Conservation (phyloP, 1,140 invertebrate genomes). For the Drosophila repleta region DNA sequence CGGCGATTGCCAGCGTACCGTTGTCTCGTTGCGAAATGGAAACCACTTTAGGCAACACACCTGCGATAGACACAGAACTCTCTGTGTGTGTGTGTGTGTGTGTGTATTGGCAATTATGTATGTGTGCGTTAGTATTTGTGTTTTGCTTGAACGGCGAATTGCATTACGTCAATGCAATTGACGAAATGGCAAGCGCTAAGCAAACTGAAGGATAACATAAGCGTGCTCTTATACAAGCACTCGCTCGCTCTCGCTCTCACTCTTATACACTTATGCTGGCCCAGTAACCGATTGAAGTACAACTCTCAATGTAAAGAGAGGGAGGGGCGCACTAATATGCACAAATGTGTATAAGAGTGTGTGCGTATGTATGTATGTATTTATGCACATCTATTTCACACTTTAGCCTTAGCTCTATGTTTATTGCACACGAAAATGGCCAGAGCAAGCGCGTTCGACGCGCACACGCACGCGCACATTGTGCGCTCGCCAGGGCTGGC, state of each 20-base stretch:
- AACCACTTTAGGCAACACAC: slow-evolving; percentile 76
- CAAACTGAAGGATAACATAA: slow-evolving; percentile 61
- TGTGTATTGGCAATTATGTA: slow-evolving; percentile 15
- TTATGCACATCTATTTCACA: slow-evolving; percentile 13
- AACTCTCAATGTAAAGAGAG: slow-evolving; percentile 40
- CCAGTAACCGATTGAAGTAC: slow-evolving; percentile 56
- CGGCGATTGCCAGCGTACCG: slow-evolving; percentile 22
- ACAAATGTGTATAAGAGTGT: neutral
- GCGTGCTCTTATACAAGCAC: slow-evolving; percentile 2
- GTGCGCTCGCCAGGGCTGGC: slow-evolving; percentile 20
- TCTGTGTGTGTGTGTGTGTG: too few relatives aligned
- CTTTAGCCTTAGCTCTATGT: slow-evolving; percentile 23
- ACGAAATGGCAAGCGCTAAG: slow-evolving; percentile 40
- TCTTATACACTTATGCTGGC: slow-evolving; percentile 23
- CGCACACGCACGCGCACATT: slow-evolving; percentile 22
- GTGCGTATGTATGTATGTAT: too few relatives aligned
- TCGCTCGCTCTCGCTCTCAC: neutral
- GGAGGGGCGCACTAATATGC: neutral
- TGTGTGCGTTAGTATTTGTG: slow-evolving; percentile 23
- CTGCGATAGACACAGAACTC: slow-evolving; percentile 56
- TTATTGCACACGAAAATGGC: slow-evolving; percentile 34
- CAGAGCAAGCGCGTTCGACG: slow-evolving; percentile 25
- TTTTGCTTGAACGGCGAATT: slow-evolving; percentile 18
- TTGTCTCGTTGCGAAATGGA: slow-evolving; percentile 66
- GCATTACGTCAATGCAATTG: slow-evolving; percentile 73